Base-by-base conservation (phyloP, 2,797 vertebrate species). In the Xerus rutilus region DNA sequence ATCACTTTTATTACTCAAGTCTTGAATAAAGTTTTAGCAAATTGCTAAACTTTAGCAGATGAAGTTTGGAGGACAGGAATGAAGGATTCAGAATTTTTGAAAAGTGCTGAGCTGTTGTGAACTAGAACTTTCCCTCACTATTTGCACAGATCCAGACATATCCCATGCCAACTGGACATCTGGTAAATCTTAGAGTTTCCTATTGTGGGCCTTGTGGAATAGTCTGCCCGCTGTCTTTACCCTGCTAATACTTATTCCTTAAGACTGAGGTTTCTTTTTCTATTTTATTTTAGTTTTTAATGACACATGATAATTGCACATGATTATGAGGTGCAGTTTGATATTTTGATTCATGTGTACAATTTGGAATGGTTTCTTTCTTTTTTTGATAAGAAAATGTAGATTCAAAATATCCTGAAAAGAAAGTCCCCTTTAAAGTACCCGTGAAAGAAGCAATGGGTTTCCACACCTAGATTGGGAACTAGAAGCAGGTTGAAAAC, bases 1-100 rank as follows among this genome's bases (percentile, higher is more conserved):
- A 78, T 93, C 93, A 79, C 8, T 93, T 95, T 95, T 64, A 92
- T 91, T 89, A 43, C 54, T 86, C 39, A 49, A 49, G 13, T 81
- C n/a, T 76, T 92, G 23, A 94, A 86, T 82, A 52, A 87, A 28
- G 43, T 74, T 84, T 74, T 43, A 92, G 70, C 28, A 83, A 94
- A 95, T 35, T 90, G 35, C 54, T 85, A 94, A 81, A 20, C 28
- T 17, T 86, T n/a, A 57, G 14, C 21, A 82, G 28, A 35, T 76
- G 15, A 25, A 72, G 13, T 95, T 67, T 91, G 32, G 67, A 91
- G 47, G n/a, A 43, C 14, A 82, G 25, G 17, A 72, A 15, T 65
- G 67, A 93, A 52, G 23, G 11, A 76, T 21, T 89, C 47, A 7
- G n/a, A 77, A 54, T 35, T 73, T 79, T 64, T 84, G 13, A 72